These are phyloP conservation scores for Leucophenga varia DNA, from an alignment of 1,140 invertebrate genomes.

Conservation along the genomic window DNA sequence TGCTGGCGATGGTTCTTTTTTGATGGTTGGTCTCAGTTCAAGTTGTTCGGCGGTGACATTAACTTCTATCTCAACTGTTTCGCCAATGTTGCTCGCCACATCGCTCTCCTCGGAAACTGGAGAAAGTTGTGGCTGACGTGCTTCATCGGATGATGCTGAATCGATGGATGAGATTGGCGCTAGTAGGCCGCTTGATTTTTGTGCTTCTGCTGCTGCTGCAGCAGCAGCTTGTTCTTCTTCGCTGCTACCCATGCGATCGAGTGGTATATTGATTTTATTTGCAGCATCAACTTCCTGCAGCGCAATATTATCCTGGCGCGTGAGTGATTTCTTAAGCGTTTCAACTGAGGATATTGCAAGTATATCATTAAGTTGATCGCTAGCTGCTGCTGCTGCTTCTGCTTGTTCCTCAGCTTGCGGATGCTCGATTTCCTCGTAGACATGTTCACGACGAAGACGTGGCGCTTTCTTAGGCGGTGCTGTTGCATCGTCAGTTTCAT, in stretches of 20 bases:
- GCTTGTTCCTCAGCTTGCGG: slow-evolving; percentile 34
- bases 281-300: slow-evolving; percentile 37
- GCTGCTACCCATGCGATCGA: slow-evolving; percentile 55
- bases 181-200: slow-evolving; percentile 22
- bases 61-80: slow-evolving; percentile 9
- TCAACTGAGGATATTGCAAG: slow-evolving; percentile 26
- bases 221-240: slow-evolving; percentile 41
- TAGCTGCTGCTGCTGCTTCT: slow-evolving; percentile 29
- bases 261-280: slow-evolving; percentile 28
- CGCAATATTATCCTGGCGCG: slow-evolving; percentile 35
- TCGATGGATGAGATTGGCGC: slow-evolving; percentile 52
- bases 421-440: slow-evolving; percentile 63
- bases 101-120: slow-evolving; percentile 47
- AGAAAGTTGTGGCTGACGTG: slow-evolving; percentile 31
- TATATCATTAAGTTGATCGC: slow-evolving; percentile 34
- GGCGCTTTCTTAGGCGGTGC: slow-evolving; percentile 48
- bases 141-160: slow-evolving; percentile 50
- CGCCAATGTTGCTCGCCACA: slow-evolving; percentile 16
- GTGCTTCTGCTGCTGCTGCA: slow-evolving; percentile 11
- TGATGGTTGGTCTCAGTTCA: slow-evolving; percentile 30
- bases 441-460: slow-evolving; percentile 61
- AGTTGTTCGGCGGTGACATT: neutral
- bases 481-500: slow-evolving; percentile 8
- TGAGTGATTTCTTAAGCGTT: slow-evolving; percentile 38
- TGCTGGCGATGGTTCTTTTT: slow-evolving; percentile 49